Base-by-base conservation (phyloP, 2,113 vertebrate genomes). In the Oryzias woworae region DNA sequence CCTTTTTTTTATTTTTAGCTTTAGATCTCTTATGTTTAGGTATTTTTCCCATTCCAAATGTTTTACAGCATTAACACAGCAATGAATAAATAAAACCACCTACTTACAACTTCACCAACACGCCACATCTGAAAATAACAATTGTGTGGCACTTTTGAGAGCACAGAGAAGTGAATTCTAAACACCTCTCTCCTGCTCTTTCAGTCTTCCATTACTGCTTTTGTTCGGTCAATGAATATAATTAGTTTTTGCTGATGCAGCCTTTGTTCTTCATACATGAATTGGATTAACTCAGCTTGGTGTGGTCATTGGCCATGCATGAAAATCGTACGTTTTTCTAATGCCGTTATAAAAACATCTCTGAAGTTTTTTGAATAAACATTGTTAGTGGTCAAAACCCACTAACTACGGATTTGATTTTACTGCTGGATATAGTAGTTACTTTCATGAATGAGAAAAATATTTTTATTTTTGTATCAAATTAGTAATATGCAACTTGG, bases 281-380 rank as follows among this genome's bases (percentile, higher is more conserved):
- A 83, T 69, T 53, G 73, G 78, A 80, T 81, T 59, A 74, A 80
- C 81, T 73, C 73, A 86, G 83, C 87, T 85, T 84, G 81, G 80
- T 62, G 58, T 80, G 73, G 85, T 77, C 81, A 71, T 74, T 66
- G 71, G 79, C 62, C 73, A 69, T 71, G 77, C 70, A 66, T 45
- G 14, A 45, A 45, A 17, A 14, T 45, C 44, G 16, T 16, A 43
- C 4, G 2, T 13, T 43, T 43, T 43, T 3, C 8, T 43, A 20
- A 20, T 20, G 20, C 20, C 20, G 20, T 26, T 26, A 26, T 26
- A 36, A 36, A 36, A 36, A 36, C 8, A 36, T 8, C 7, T 36
- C 7, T 36, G 26, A 6, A 28, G 26, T 7, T 28, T 1, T 5
- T 8, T 2, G 7, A 36, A 8, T 36, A 36, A 36, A 10, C 31